A percentile compares a stretch with the other conserved stretches of the same genome.
These are phyloP conservation scores for Semaprochilodus insignis DNA, from an alignment of 2,797 vertebrate species.

Conservation along the genomic window DNA sequence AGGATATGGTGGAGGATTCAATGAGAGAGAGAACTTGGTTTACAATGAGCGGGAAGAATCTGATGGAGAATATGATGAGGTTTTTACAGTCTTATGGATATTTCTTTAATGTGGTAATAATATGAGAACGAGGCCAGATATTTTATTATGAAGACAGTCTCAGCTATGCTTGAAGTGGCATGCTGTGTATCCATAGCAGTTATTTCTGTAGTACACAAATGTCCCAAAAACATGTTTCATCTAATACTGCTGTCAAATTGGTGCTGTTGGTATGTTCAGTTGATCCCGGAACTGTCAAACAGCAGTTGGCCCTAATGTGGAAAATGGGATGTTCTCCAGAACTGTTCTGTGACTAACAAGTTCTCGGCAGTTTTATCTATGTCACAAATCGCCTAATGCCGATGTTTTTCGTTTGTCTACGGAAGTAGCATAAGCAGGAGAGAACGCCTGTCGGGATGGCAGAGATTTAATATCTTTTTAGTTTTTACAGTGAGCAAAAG, in stretches of 20 bases:
- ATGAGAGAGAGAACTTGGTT: constrained; percentile 96
- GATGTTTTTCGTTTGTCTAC: background rate
- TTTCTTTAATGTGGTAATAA: background rate
- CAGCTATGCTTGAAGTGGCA: background rate
- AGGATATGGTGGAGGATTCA: constrained; percentile 98
- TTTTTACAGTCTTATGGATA: background rate
- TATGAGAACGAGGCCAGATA: background rate
- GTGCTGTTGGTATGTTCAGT: background rate
- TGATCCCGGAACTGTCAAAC: background rate
- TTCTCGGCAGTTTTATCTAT: background rate
- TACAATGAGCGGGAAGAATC: constrained; percentile 98
- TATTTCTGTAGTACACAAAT: constrained; percentile 1
- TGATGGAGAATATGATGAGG: constrained; percentile 98
- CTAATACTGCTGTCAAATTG: background rate
- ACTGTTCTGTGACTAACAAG: constrained; percentile 45
- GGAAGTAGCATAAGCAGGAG: background rate
- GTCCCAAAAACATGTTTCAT: background rate
- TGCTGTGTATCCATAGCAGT: background rate
- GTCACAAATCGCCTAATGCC: background rate
- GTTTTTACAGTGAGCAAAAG: background rate
- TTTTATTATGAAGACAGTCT: background rate
- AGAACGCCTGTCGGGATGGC: background rate
- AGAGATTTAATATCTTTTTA: background rate
- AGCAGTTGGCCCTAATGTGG: background rate
- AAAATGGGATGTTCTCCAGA: constrained; percentile 15